phyloP scores from a whole-genome alignment of 2,888 invertebrate genomes.

The Phaonia tiefii region DNA sequence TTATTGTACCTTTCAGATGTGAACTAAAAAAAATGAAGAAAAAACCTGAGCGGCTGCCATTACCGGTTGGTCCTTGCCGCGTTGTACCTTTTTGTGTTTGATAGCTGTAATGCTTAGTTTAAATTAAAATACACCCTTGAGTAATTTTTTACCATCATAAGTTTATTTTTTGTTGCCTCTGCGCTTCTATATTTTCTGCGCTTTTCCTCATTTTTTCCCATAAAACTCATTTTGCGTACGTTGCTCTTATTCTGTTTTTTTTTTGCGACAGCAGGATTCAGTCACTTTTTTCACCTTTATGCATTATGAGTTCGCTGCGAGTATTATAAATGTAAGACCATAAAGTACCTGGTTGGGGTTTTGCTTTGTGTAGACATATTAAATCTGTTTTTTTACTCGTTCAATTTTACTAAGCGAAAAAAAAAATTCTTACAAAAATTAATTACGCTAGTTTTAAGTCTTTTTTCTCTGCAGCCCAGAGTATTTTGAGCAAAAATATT shows the following conservation, averaged over 20 bases:
- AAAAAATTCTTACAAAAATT: conserved; percentile 13
- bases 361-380: conserved; percentile 29
- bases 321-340: conserved; percentile 40
- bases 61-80: conserved; percentile 27
- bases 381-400: conserved; percentile 1
- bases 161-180: conserved; percentile 18
- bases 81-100: conserved; percentile 38
- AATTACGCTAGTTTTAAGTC: conserved; percentile 27
- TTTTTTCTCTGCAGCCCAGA: background rate
- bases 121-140: conserved; percentile 65
- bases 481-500: conserved; percentile 14
- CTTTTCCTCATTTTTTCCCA: conserved; percentile 12
- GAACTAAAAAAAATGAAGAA: conserved; percentile 11
- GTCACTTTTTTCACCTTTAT: conserved; percentile 43
- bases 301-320: conserved; percentile 33
- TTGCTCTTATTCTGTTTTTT: conserved; percentile 46
- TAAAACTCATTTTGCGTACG: conserved; percentile 62
- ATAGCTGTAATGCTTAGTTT: conserved; percentile 60
- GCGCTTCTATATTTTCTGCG: background rate
- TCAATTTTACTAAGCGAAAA: conserved; percentile 3
- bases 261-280: no score
- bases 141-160: conserved; percentile 65
- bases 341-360: conserved; percentile 25
- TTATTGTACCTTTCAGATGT: background rate
- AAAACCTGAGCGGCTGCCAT: background rate